Base-by-base conservation (phyloP, 2,113 vertebrate genomes). In the Cyprinodon brontotheroides region DNA sequence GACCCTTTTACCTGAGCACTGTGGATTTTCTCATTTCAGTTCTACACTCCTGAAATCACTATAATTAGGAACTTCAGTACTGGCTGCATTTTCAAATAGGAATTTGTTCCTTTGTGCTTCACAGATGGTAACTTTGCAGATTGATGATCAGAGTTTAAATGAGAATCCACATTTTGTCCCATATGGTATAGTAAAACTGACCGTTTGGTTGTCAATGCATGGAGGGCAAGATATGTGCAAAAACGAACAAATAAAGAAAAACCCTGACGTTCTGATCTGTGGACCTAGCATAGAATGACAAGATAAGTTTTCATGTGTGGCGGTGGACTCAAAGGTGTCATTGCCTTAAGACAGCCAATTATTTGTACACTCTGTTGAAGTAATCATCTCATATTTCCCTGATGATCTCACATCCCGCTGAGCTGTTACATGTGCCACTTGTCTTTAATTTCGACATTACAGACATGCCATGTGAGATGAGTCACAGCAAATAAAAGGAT, bases 331-430 rank as follows among this genome's bases (percentile, higher is more conserved):
- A 79, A 73, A 11, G 40, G n/a, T 88, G 38, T 17, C 38, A 57
- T 79, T 80, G 77, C 43, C 36, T 50, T 63, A 81, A 83, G 61
- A 68, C 61, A 40, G 5, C 65, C 29, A 74, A 71, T 83, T 81
- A 85, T 83, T 82, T 85, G 82, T 66, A 86, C 77, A 72, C 75
- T 68, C 67, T 0, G n/a, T 9, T 69, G 71, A 84, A 72, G 69
- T 80, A 76, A 87, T 71, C 38, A 68, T 83, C 39, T 79, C 48
- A 78, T 12, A 68, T 77, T 77, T 72, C 1, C 1, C 40, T 74
- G 50, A 66, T 73, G 37, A 72, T 72, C 53, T 78, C 75, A 75
- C 45, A 29, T 77, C 63, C 75, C 13, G 17, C 60, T 57, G 70
- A 47, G n/a, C 38, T 29, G 41, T 59, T 38, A 45, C 47, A 59